Conservation (phyloP, 2,113 vertebrate genomes). For the Turnix velox region DNA sequence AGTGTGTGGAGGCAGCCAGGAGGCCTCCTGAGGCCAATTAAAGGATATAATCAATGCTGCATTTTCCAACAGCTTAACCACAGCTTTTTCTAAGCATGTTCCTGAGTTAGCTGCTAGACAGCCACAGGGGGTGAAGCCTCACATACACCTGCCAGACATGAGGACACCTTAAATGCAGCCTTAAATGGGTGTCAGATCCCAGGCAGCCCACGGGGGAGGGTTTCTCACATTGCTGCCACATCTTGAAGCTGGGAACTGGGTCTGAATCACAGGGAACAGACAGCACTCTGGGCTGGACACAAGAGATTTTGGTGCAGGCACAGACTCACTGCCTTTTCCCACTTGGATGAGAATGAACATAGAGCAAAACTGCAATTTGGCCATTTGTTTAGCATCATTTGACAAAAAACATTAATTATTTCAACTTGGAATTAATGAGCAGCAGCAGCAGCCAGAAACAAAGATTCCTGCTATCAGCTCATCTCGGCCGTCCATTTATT, state of each 20-base stretch:
- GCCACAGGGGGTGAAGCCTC: neutral
- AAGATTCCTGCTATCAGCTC: neutral
- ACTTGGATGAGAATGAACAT: neutral
- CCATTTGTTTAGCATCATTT: neutral
- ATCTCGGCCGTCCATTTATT: neutral
- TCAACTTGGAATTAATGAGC: neutral
- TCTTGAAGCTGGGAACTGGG: neutral
- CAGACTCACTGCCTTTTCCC: neutral
- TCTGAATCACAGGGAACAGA: rapidly evolving
- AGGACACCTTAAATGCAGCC: neutral
- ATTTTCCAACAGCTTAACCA: neutral
- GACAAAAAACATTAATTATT: conserved; percentile 29
- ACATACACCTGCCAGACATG: rapidly evolving
- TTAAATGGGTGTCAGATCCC: rapidly evolving
- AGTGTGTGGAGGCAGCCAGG: neutral
- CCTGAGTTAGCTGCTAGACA: neutral
- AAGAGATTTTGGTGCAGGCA: rapidly evolving
- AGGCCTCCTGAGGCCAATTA: neutral
- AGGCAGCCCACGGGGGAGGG: rapidly evolving
- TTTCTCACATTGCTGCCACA: neutral
- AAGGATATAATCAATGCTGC: neutral
- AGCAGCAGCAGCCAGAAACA: neutral
- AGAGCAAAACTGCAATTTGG: neutral
- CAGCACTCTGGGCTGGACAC: neutral
- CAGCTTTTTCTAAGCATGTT: neutral